A percentile compares a stretch with the other conserved stretches of the same genome.
Conservation (phyloP, 2,113 vertebrate species). For the Xiphias gladius region DNA sequence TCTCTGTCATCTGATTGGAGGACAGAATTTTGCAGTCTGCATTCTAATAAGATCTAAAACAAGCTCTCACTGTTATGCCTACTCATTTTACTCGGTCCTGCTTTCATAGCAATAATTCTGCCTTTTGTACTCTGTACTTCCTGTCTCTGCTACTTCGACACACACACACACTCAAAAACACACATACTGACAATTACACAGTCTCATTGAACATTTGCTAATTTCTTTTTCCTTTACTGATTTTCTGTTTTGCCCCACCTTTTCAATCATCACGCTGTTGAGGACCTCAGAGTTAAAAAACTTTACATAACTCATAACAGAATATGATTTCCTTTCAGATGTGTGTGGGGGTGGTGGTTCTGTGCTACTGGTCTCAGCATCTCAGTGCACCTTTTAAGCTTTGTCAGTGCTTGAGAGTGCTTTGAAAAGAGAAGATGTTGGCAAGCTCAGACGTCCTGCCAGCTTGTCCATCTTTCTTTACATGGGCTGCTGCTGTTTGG, state of each 20-base stretch:
- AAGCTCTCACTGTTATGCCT: slow-evolving; percentile 35
- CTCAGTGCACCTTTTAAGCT: slow-evolving; percentile 72
- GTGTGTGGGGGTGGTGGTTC: slow-evolving; percentile 58
- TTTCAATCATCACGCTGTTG: slow-evolving; percentile 60
- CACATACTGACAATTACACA: slow-evolving; percentile 20
- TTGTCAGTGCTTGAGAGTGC: slow-evolving; percentile 59
- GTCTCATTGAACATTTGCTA: slow-evolving; percentile 43
- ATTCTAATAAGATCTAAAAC: slow-evolving; percentile 41
- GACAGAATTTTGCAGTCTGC: slow-evolving; percentile 18
- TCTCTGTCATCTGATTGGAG: slow-evolving; percentile 25
- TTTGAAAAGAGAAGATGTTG: slow-evolving; percentile 67
- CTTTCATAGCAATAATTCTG: slow-evolving; percentile 30
- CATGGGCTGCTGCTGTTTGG: slow-evolving; percentile 68
- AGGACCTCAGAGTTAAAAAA: slow-evolving; percentile 55
- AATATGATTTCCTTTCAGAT: slow-evolving; percentile 48
- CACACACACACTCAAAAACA: slow-evolving; percentile 1
- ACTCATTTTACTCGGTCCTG: slow-evolving; percentile 36
- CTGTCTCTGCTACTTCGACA: slow-evolving; percentile 22
- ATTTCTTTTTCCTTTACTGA: slow-evolving; percentile 29
- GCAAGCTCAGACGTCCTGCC: slow-evolving; percentile 69
- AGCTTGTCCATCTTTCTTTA: slow-evolving; percentile 76
- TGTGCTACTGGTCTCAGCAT: slow-evolving; percentile 61
- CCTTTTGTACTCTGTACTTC: slow-evolving; percentile 7
- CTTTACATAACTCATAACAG: slow-evolving; percentile 53
- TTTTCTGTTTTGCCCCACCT: slow-evolving; percentile 55